phyloP scores from a whole-genome alignment of 2,113 vertebrate genomes.

The Carettochelys insculpta region DNA sequence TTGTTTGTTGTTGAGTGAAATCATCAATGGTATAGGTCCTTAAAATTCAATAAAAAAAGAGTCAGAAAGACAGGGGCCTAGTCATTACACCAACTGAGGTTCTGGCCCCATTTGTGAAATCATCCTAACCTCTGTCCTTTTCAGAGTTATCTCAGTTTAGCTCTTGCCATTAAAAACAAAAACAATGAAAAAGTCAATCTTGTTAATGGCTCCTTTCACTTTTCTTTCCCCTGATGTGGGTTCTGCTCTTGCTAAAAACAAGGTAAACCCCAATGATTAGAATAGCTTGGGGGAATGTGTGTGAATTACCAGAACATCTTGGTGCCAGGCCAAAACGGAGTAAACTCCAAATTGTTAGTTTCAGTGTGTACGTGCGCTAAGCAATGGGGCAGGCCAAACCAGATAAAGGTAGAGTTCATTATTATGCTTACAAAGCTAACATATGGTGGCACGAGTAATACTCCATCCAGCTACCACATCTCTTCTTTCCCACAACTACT shows the following conservation, averaged over 20 bases:
- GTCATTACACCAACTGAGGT: background rate
- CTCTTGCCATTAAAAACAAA: background rate
- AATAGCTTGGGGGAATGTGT: background rate
- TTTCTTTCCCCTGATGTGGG: accelerated
- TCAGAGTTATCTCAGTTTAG: background rate
- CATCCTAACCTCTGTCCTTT: background rate
- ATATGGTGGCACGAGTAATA: background rate
- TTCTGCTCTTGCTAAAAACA: background rate
- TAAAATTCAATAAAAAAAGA: background rate
- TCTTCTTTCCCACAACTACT: background rate
- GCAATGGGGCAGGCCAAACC: background rate
- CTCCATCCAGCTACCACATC: background rate
- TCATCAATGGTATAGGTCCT: background rate
- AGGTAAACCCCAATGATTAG: background rate
- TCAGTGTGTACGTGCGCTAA: background rate
- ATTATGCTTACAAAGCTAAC: accelerated
- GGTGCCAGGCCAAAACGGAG: background rate
- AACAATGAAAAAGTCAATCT: background rate
- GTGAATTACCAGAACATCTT: slow-evolving; percentile 17
- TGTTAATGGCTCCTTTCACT: background rate
- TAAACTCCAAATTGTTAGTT: slow-evolving; percentile 15
- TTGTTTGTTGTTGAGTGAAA: background rate
- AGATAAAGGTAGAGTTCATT: background rate
- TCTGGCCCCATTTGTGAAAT: background rate
- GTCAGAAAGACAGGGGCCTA: background rate